Base-by-base conservation (phyloP, 1,140 invertebrate species). In the Rhyzopertha dominica region DNA sequence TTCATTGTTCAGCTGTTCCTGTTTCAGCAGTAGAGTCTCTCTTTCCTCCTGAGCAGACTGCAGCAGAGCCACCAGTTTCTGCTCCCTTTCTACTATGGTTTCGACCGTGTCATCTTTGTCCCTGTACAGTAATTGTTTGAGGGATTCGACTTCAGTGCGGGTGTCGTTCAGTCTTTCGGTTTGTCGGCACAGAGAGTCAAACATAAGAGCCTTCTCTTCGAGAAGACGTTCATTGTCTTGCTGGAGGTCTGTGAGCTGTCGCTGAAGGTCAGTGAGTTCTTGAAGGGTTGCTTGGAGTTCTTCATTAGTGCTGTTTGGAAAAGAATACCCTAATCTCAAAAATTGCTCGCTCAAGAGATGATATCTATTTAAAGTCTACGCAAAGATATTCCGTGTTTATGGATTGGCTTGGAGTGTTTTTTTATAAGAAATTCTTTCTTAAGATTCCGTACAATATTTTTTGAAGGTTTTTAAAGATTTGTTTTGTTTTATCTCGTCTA, bases 271-370 rank as follows among this genome's bases (percentile, higher is more conserved):
- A 23, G 87, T 85, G 39, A 95, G 70, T 69, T 95, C 92, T 56
- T 94, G 91, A 28, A 95, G 73, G 0, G 92, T 95, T 0, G 92
- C 93, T 71, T 95, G 91, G 1, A 96, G 72, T 68, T 96, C 93
- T 70, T 96, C 92, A 63, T 89, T 93, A n/a, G 92, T 95, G 35
- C 84, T 84, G 54, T n/a, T n/a, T n/a, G n/a, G n/a, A n/a, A n/a
- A n/a, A n/a, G n/a, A n/a, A n/a, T n/a, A n/a, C n/a, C n/a, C n/a
- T n/a, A n/a, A n/a, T n/a, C n/a, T n/a, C n/a, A n/a, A n/a, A n/a
- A n/a, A n/a, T n/a, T n/a, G n/a, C n/a, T n/a, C n/a, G n/a, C n/a
- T n/a, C n/a, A n/a, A n/a, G n/a, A n/a, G n/a, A n/a, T n/a, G n/a
- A n/a, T n/a, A n/a, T n/a, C n/a, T n/a, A n/a, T n/a, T 25, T 7